Percentiles rank a stretch among this genome's conserved stretches.
Evolutionary conservation across 2,797 vertebrate species (phyloP).

Genomic region (Pipistrellus pipistrellus): DNA sequence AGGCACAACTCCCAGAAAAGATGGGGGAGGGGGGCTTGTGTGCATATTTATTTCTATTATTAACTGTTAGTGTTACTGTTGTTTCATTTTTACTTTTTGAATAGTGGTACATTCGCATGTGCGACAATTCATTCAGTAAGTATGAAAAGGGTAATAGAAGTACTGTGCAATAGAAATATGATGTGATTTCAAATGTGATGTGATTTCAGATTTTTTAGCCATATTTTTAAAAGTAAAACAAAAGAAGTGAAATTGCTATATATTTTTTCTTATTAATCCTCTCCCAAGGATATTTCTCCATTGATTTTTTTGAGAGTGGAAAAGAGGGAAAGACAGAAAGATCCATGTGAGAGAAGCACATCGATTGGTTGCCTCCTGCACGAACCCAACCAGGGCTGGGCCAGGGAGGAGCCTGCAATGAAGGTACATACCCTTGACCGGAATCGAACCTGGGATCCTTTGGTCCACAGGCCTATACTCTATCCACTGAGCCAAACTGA

Average conservation of each 20-base stretch:
- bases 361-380: too few relatives aligned
- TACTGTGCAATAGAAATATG: not conserved
- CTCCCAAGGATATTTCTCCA: too few relatives aligned
- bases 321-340: too few relatives aligned
- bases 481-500: too few relatives aligned
- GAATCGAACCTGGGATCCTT: too few relatives aligned
- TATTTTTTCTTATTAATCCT: too few relatives aligned
- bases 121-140: not conserved
- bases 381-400: too few relatives aligned
- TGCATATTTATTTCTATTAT: not conserved
- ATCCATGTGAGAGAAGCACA: too few relatives aligned
- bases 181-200: not conserved
- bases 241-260: slow-evolving; percentile 35
- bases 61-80: not conserved
- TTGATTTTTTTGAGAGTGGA: too few relatives aligned
- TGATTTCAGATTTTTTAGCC: not conserved
- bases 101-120: not conserved
- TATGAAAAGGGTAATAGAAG: not conserved
- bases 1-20: not conserved
- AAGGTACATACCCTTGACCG: too few relatives aligned
- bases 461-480: too few relatives aligned
- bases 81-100: slow-evolving; percentile 19
- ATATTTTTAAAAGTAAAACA: slow-evolving; percentile 13
- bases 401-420: too few relatives aligned
- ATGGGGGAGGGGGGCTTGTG: not conserved